phyloP scores from a whole-genome alignment of 2,113 vertebrate species.

The Daphoenositta chrysoptera region DNA sequence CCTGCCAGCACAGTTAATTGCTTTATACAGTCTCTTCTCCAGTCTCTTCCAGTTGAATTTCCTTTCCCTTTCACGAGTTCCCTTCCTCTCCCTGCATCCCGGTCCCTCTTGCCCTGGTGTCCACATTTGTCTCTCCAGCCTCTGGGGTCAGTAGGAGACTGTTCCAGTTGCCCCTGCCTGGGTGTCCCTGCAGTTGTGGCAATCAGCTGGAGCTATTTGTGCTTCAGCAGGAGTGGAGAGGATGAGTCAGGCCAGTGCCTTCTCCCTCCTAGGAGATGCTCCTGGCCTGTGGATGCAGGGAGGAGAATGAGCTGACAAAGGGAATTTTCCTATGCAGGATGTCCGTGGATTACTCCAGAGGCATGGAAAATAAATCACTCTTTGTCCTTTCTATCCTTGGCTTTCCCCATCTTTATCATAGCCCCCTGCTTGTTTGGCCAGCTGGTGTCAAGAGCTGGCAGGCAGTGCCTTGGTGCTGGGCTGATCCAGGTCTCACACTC shows the following conservation, averaged over 20 bases:
- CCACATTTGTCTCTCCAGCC: fast-evolving
- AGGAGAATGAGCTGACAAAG: neutral
- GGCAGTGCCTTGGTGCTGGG: neutral
- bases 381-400: neutral
- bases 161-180: neutral
- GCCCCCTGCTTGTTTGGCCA: neutral
- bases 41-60: neutral
- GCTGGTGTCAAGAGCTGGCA: neutral
- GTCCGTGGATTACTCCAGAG: neutral
- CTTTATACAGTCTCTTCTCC: neutral
- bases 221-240: neutral
- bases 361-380: neutral
- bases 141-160: neutral
- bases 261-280: neutral
- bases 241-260: neutral
- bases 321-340: neutral
- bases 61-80: neutral
- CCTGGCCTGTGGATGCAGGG: neutral
- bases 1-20: neutral
- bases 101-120: fast-evolving
- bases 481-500: neutral
- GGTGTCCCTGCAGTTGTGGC: fast-evolving
- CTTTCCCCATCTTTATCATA: neutral
- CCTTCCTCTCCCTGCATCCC: neutral
- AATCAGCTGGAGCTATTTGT: neutral